Conservation (phyloP, 2,113 vertebrate species). For the Centropristis striata region DNA sequence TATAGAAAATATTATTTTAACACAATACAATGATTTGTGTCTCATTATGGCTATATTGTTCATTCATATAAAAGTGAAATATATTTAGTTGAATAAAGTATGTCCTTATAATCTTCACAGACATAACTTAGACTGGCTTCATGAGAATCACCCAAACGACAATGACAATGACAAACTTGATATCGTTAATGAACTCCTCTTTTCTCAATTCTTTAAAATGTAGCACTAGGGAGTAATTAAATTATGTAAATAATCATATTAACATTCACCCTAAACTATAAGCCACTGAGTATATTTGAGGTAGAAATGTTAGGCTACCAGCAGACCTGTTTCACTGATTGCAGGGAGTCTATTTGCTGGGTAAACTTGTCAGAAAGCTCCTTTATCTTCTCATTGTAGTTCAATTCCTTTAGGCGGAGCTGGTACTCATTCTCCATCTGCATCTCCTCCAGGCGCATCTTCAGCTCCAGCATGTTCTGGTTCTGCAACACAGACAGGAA, state of each 20-base stretch:
- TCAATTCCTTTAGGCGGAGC: slow-evolving; percentile 92
- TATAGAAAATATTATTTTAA: too few relatives aligned
- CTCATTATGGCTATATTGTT: too few relatives aligned
- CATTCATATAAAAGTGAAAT: too few relatives aligned
- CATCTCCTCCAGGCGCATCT: slow-evolving; percentile 89
- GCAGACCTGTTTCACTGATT: slow-evolving; percentile 89
- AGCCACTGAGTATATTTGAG: not conserved
- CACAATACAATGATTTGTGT: too few relatives aligned
- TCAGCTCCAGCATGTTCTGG: slow-evolving; percentile 90
- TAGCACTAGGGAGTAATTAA: not conserved
- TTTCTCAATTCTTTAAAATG: not conserved
- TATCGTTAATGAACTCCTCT: too few relatives aligned
- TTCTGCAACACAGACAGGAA: slow-evolving; percentile 78
- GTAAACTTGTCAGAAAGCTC: slow-evolving; percentile 90
- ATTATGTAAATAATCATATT: not conserved
- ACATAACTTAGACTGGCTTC: too few relatives aligned
- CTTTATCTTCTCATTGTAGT: slow-evolving; percentile 91
- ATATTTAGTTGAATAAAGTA: too few relatives aligned
- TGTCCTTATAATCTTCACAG: too few relatives aligned
- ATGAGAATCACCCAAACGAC: too few relatives aligned
- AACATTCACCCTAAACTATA: too few relatives aligned
- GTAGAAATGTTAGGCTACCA: not conserved
- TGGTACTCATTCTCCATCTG: slow-evolving; percentile 94
- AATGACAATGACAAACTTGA: too few relatives aligned
- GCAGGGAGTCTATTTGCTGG: slow-evolving; percentile 89